Base-by-base conservation (phyloP, 2,797 vertebrate species). In the Ambastaia sidthimunki region DNA sequence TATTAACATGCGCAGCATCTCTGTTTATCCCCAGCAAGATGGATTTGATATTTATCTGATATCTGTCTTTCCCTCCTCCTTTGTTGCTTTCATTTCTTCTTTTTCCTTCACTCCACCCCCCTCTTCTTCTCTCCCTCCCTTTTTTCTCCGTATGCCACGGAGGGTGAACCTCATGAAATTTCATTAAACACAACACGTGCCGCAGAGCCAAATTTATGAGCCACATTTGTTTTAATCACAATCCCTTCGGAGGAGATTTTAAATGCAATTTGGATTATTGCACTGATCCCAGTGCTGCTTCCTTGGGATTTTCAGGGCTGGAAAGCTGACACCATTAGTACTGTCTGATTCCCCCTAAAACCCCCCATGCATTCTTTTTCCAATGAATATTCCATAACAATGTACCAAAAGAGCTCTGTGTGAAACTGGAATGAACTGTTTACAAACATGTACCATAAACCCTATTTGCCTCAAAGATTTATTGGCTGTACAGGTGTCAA, bases 91-190 rank as follows among this genome's bases (percentile, higher is more conserved):
- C 83, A 66, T 82, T 72, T 87, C 84, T 69, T 69, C 69, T 81
- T 85, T 84, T 85, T 85, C 57, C 7, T 34, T 57, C 57, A 41
- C 54, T 75, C 47, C 75, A 25, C 57, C 31, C 23, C 52, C 50
- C 68, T 54, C 55, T 82, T 37, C 65, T 47, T 68, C 71, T 54
- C 59, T 28, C 63, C 41, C 52, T 12, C 44, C 15, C 66, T 28
- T 73, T 48, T 72, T 44, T 71, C 70, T 76, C 73, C 5, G 52
- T 78, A 44, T 93, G 94, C 93, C 92, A 93, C 90, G 93, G 92
- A 93, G 93, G 93, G 93, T 94, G 92, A 96, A 95, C 94, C 96
- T 97, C 96, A 96, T 98, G 98, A 98, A 98, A 98, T 96, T 95
- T 98, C 97, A 98, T 98, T 98, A 98, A 96, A 96, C 96, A 96